Percentiles rank a stretch among this genome's conserved stretches.
These are phyloP conservation scores for Pinna nobilis DNA, from an alignment of 1,140 invertebrate genomes.

Conservation along the genomic window DNA sequence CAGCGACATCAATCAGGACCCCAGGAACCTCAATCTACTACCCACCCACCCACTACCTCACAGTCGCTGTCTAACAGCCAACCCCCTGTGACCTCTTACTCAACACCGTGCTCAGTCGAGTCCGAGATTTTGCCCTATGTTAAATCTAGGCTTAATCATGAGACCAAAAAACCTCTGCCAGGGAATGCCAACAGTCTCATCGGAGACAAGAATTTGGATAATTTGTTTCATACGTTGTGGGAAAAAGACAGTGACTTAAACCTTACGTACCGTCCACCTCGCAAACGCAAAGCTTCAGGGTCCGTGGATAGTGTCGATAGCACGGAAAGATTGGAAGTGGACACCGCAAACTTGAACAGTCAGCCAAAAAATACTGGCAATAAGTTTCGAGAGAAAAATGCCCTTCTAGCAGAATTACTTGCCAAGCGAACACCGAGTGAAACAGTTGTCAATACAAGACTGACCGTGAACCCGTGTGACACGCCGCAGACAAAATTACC, in stretches of 20 bases:
- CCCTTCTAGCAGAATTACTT: constrained; percentile 88
- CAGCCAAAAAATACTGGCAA: constrained; percentile 38
- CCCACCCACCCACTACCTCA: constrained; percentile 50
- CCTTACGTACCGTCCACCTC: constrained; percentile 25
- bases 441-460: constrained; percentile 75
- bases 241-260: constrained; percentile 48
- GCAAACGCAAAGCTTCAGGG: constrained; percentile 55
- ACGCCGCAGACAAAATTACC: constrained; percentile 67
- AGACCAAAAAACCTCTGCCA: constrained; percentile 14
- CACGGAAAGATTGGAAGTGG: constrained; percentile 54
- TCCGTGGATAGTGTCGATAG: constrained; percentile 58
- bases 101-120: not conserved
- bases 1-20: constrained; percentile 65
- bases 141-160: not conserved
- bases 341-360: constrained; percentile 43
- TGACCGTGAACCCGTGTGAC: constrained; percentile 59
- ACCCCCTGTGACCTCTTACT: not conserved
- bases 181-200: constrained; percentile 5
- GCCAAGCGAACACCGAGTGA: constrained; percentile 85
- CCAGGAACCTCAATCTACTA: constrained; percentile 66
- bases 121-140: not conserved
- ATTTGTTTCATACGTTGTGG: constrained; percentile 45
- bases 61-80: constrained; percentile 9
- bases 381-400: constrained; percentile 84
- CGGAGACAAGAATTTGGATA: constrained; percentile 42